Conservation (phyloP, 1,140 invertebrate species). For the Adelges cooleyi region DNA sequence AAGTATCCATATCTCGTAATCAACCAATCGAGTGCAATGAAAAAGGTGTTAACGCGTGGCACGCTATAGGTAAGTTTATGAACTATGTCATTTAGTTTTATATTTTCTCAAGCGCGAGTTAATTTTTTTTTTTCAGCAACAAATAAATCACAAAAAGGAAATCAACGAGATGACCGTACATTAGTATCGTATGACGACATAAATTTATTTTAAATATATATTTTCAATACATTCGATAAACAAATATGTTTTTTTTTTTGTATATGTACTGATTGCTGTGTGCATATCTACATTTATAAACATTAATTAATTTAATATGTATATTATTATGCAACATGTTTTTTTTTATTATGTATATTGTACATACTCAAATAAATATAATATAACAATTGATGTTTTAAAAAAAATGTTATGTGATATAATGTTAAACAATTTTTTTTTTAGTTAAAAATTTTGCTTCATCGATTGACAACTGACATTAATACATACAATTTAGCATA, state of each 20-base stretch:
- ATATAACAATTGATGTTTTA: too few relatives aligned
- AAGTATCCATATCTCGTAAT: constrained; percentile 67
- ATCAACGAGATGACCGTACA: constrained; percentile 16
- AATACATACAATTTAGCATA: too few relatives aligned
- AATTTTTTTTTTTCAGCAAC: constrained; percentile 10
- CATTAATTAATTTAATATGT: too few relatives aligned
- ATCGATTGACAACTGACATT: too few relatives aligned
- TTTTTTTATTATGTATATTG: too few relatives aligned
- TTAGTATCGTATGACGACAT: constrained; percentile 5
- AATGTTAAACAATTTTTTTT: too few relatives aligned
- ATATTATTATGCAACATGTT: too few relatives aligned
- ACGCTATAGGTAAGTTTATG: constrained; percentile 1
- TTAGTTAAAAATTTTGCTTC: too few relatives aligned
- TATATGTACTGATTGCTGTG: not conserved
- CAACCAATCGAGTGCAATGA: constrained; percentile 56
- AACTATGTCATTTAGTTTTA: not conserved
- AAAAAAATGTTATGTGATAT: too few relatives aligned
- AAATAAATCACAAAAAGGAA: constrained; percentile 26
- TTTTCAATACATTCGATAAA: not conserved
- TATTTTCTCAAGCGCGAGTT: not conserved
- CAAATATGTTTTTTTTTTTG: not conserved
- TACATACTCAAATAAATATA: too few relatives aligned
- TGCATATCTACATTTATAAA: too few relatives aligned
- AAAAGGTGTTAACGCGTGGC: constrained; percentile 10
- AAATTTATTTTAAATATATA: not conserved